Conservation (phyloP, 2,888 invertebrate genomes). For the Hetaerina titia region DNA sequence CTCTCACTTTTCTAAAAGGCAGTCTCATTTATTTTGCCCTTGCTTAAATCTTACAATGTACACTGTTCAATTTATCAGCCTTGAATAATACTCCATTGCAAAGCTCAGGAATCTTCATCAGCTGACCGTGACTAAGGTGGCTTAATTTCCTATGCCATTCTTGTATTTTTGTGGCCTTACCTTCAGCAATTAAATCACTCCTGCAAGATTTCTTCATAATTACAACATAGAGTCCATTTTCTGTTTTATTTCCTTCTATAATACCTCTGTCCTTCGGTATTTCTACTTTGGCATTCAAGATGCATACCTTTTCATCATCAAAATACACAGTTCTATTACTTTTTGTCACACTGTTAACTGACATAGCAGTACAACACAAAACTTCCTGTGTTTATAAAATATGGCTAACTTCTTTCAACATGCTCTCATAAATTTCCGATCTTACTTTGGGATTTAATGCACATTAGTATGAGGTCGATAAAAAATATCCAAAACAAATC, state of each 20-base stretch:
- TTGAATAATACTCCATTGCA: slow-evolving; percentile 3
- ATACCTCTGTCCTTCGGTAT: neutral
- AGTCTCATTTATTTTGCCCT: too few relatives aligned
- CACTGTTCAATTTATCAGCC: too few relatives aligned
- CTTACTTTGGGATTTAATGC: too few relatives aligned
- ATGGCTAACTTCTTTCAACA: too few relatives aligned
- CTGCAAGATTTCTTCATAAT: neutral
- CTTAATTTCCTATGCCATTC: slow-evolving; percentile 5
- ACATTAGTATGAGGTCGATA: too few relatives aligned
- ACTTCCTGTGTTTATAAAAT: too few relatives aligned
- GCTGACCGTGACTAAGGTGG: neutral
- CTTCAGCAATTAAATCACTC: neutral
- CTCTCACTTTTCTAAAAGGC: too few relatives aligned
- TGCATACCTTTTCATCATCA: neutral
- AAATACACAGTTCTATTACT: neutral
- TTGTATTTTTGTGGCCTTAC: neutral
- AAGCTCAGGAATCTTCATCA: neutral
- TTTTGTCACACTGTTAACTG: neutral
- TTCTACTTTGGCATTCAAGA: neutral
- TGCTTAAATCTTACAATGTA: too few relatives aligned
- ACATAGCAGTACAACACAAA: too few relatives aligned
- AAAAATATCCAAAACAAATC: too few relatives aligned
- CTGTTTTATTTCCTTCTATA: neutral
- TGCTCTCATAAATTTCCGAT: too few relatives aligned
- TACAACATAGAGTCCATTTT: neutral